These are phyloP conservation scores for Geophilus truncorum DNA, from an alignment of 2,888 invertebrate species.

Conservation along the genomic window DNA sequence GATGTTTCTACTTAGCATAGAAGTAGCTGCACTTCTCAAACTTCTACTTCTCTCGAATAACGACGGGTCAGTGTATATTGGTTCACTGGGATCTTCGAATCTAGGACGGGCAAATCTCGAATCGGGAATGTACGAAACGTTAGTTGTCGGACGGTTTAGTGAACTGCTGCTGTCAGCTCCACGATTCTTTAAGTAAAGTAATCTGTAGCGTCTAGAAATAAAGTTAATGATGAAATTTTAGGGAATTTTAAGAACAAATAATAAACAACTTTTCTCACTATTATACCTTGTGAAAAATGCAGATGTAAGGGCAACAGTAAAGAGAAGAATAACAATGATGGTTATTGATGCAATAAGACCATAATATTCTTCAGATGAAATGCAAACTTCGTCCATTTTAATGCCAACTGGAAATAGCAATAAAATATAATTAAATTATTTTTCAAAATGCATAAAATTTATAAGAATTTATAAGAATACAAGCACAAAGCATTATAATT, in stretches of 20 bases:
- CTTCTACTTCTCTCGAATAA: slow-evolving; percentile 71
- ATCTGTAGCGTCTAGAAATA: slow-evolving; percentile 38
- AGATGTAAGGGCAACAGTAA: slow-evolving; percentile 67
- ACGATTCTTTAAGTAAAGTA: slow-evolving; percentile 38
- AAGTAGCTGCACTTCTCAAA: slow-evolving; percentile 37
- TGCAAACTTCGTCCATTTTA: slow-evolving; percentile 58
- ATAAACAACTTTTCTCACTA: too few species aligned
- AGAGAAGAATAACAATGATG: slow-evolving; percentile 65
- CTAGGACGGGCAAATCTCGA: slow-evolving; percentile 30
- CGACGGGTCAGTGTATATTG: slow-evolving; percentile 87
- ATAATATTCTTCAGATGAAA: slow-evolving; percentile 77
- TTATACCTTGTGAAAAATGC: slow-evolving; percentile 69
- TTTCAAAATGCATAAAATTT: background rate
- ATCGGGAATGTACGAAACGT: slow-evolving; percentile 25
- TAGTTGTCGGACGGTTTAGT: background rate
- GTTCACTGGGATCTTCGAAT: slow-evolving; percentile 86
- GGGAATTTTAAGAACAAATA: background rate
- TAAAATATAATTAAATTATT: background rate
- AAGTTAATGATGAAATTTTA: background rate
- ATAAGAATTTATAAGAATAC: too few species aligned
- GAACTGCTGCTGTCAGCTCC: slow-evolving; percentile 37
- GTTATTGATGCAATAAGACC: slow-evolving; percentile 74
- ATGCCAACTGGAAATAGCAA: background rate
- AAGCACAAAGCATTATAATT: too few species aligned
- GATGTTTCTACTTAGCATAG: slow-evolving; percentile 18